Conservation (phyloP, 2,113 vertebrate genomes). For the Cairina moschata region DNA sequence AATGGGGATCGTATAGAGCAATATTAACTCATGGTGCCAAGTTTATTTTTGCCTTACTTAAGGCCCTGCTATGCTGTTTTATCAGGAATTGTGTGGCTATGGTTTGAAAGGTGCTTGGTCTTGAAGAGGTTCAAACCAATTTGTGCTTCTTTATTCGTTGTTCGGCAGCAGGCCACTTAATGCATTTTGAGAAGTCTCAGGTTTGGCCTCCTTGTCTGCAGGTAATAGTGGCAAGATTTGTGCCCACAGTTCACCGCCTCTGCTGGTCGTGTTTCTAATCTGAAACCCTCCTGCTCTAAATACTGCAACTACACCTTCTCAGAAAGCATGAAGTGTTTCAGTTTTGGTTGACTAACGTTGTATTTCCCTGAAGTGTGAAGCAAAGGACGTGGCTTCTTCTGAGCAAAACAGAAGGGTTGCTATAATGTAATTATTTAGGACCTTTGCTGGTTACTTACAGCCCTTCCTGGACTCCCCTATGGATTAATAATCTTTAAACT, state of each 20-base stretch:
- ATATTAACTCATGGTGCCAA: too few species aligned
- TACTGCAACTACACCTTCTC: background rate
- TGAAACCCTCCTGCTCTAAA: background rate
- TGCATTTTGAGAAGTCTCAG: background rate
- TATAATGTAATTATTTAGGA: background rate
- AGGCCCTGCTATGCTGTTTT: too few species aligned
- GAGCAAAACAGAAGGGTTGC: background rate
- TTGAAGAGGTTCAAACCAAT: background rate
- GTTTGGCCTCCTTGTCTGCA: background rate
- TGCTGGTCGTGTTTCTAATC: background rate
- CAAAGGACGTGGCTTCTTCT: background rate
- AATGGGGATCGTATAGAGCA: too few species aligned
- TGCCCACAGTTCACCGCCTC: background rate
- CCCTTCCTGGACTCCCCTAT: background rate
- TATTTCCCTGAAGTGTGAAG: background rate
- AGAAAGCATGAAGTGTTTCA: background rate
- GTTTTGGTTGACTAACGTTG: background rate
- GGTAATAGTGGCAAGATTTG: background rate
- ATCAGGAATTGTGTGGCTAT: too few species aligned
- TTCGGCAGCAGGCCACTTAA: background rate
- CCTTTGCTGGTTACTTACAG: rapidly evolving
- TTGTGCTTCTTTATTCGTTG: background rate
- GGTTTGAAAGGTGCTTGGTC: too few species aligned
- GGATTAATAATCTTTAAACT: background rate
- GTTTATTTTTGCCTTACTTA: too few species aligned